A percentile compares a stretch with the other conserved stretches of the same genome.
Conservation (phyloP, 2,113 vertebrate genomes). For the Pachyramphus minor region DNA sequence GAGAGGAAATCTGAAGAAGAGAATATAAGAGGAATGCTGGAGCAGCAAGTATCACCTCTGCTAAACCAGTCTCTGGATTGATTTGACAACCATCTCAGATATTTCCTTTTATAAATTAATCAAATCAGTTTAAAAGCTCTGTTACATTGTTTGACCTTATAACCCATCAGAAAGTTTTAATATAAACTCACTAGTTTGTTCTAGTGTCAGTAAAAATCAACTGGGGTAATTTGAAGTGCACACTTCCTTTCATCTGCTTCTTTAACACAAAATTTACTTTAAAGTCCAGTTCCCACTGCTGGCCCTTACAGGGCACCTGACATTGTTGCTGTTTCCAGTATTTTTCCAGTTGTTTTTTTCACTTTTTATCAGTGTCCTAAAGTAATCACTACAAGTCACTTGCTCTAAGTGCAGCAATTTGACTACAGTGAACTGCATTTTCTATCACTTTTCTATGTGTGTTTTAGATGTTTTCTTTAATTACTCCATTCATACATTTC, state of each 20-base stretch:
- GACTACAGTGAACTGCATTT: not conserved
- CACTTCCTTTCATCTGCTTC: not conserved
- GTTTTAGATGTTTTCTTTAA: not conserved
- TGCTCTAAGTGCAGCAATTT: not conserved
- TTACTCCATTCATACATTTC: not conserved
- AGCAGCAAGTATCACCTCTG: not conserved
- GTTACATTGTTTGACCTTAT: not conserved
- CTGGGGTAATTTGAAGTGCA: not conserved
- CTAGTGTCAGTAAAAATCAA: not conserved
- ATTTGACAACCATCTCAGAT: not conserved
- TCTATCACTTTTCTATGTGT: not conserved
- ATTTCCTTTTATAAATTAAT: not conserved
- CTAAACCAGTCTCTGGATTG: not conserved
- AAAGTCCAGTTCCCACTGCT: not conserved
- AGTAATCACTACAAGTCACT: not conserved
- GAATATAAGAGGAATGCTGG: not conserved
- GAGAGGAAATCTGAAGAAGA: not conserved
- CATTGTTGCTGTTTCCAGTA: not conserved
- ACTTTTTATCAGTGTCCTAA: not conserved
- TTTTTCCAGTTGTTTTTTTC: not conserved
- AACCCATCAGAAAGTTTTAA: not conserved
- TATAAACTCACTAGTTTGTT: not conserved
- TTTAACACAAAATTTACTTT: not conserved
- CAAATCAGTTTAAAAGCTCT: not conserved
- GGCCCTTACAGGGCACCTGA: not conserved